Evolutionary conservation across 2,113 vertebrate genomes (phyloP), one percentile per base, ranked within the genome.

Genomic region (Nematolebias whitei): DNA sequence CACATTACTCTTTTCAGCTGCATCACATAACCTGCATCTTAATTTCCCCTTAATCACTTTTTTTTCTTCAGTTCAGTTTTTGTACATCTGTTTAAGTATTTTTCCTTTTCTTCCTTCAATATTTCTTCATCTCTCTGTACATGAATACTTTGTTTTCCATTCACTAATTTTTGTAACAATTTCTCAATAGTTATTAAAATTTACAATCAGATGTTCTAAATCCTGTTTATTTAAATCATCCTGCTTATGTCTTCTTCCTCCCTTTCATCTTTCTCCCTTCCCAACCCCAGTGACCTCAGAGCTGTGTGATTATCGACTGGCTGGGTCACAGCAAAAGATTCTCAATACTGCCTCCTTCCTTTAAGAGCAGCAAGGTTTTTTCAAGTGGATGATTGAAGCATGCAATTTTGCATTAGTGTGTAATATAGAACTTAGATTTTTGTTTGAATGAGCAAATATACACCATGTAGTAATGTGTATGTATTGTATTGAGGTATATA

Each of bases 271-370:
- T 49, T 23, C 54, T 52, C 29, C 47, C 22, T 57, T 26, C 45
- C 63, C 64, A 43, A 58, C 35, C 57, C 54, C 47, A 55, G 61
- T 23, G 24, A 43, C 45, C 53, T 64, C 1, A 18, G 51, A 41
- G 47, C 63, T 74, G 32, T 62, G 51, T 58, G 52, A 50, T 72
- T 60, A 67, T 64, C 80, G 64, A 71, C 61, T 8, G 5, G 32
- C 62, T 24, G 70, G 66, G 58, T 76, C 59, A 61, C 45, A 26
- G 68, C 29, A 62, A 26, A 72, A 49, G 23, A 73, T 61, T 80
- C 52, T 53, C 83, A 38, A 26, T 70, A 68, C 52, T 71, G 29
- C 0, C 20, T 12, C 48, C 35, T 12, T 20, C 24, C 47, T 52
- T 20, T 41, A 58, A 45, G 20, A 56, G 38, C 41, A 43, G 51